phyloP scores from a whole-genome alignment of 2,113 vertebrate genomes.

The Corythornis vintsioides region DNA sequence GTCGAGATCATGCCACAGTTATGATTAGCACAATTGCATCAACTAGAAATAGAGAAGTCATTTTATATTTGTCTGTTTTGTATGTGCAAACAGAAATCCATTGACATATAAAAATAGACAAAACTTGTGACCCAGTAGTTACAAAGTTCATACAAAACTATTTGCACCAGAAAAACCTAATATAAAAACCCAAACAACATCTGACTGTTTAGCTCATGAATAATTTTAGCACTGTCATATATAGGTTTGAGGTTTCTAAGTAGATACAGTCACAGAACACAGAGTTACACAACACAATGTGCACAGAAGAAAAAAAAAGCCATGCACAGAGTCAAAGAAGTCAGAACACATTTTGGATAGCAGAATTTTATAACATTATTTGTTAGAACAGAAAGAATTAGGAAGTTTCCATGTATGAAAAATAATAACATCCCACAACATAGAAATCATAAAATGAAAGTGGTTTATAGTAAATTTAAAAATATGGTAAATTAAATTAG shows the following conservation, averaged over 20 bases:
- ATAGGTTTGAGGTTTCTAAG: neutral
- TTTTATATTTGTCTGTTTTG: neutral
- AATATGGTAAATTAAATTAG: slow-evolving; percentile 33
- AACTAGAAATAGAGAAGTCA: neutral
- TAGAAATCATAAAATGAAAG: neutral
- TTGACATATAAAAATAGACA: neutral
- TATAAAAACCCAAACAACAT: neutral
- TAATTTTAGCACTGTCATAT: neutral
- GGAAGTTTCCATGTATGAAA: neutral
- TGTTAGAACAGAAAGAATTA: slow-evolving; percentile 3
- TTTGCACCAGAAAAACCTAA: neutral
- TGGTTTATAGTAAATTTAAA: slow-evolving; percentile 28
- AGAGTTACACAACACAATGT: neutral
- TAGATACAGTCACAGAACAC: neutral
- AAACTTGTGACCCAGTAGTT: neutral
- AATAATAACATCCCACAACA: slow-evolving; percentile 1
- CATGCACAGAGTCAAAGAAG: neutral
- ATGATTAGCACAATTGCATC: neutral
- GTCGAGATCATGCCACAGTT: neutral
- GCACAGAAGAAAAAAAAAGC: neutral
- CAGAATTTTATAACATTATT: neutral
- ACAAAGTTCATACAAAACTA: neutral
- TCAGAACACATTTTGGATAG: neutral
- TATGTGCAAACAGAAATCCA: neutral
- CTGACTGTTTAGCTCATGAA: neutral